Evolutionary conservation across 2,888 invertebrate genomes (phyloP).

Genomic region (Phengaris arion): DNA sequence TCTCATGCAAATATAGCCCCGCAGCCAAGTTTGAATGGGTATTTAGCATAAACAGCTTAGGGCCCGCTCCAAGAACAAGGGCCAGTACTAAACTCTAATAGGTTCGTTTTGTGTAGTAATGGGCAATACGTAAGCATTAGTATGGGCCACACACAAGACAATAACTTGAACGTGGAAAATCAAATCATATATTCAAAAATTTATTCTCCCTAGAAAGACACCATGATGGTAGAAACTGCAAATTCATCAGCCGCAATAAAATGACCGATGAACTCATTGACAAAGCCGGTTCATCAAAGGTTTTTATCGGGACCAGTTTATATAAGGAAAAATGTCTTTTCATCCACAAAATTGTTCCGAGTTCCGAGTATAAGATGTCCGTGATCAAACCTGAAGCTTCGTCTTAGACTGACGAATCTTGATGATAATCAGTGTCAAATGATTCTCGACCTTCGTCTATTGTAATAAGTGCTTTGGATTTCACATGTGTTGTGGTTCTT

Average conservation of each 20-base stretch:
- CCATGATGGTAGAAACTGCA: neutral
- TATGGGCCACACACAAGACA: slow-evolving; percentile 38
- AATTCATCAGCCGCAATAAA: neutral
- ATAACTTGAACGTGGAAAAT: slow-evolving; percentile 34
- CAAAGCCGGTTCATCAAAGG: slow-evolving; percentile 13
- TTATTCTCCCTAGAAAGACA: neutral
- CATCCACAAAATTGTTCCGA: slow-evolving; percentile 26
- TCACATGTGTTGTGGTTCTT: slow-evolving; percentile 37
- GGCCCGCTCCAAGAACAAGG: slow-evolving; percentile 32
- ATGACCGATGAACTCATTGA: slow-evolving; percentile 10
- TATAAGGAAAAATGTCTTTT: slow-evolving; percentile 22
- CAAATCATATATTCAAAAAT: neutral
- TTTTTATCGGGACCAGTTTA: neutral
- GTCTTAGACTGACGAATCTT: slow-evolving; percentile 60
- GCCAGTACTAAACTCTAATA: slow-evolving; percentile 38
- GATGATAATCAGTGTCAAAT: slow-evolving; percentile 34
- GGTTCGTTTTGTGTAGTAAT: slow-evolving; percentile 37
- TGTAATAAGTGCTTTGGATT: slow-evolving; percentile 10
- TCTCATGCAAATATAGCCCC: slow-evolving; percentile 50
- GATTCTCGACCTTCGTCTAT: neutral
- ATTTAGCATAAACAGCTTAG: slow-evolving; percentile 51
- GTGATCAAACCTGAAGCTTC: slow-evolving; percentile 51
- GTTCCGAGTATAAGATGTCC: slow-evolving; percentile 53
- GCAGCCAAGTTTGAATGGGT: slow-evolving; percentile 50
- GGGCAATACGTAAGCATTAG: slow-evolving; percentile 39